Evolutionary conservation across 2,797 vertebrate species (phyloP).

Genomic region (Anisognathus igniventris): DNA sequence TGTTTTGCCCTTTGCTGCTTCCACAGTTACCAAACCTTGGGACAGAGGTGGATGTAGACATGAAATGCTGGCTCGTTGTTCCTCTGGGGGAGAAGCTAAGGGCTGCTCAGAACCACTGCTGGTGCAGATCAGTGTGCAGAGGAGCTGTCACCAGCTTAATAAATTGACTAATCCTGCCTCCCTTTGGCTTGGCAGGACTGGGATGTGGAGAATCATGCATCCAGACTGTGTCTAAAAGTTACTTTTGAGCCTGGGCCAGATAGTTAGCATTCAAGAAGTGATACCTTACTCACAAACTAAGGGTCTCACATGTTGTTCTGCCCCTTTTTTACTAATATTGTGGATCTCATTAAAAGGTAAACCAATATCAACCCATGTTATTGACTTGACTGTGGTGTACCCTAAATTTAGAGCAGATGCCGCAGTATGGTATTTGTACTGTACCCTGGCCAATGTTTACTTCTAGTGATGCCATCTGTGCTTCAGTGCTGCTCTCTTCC

Average conservation of each 20-base stretch:
- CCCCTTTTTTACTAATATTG: background rate
- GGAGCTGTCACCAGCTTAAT: background rate
- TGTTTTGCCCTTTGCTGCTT: background rate
- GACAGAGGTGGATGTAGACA: background rate
- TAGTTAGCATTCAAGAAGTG: background rate
- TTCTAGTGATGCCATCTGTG: background rate
- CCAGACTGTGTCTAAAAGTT: background rate
- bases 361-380: background rate
- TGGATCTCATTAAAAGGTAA: slow-evolving; percentile 39
- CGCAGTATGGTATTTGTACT: slow-evolving; percentile 22
- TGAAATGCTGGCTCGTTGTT: background rate
- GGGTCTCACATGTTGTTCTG: background rate
- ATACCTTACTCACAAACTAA: background rate
- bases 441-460: slow-evolving; percentile 15
- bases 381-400: background rate
- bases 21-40: background rate
- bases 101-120: background rate
- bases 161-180: background rate
- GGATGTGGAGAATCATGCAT: background rate
- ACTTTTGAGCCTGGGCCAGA: background rate
- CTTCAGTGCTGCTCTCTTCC: background rate
- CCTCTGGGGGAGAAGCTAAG: background rate
- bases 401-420: slow-evolving; percentile 16
- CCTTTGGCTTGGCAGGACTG: background rate
- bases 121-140: background rate